Evolutionary conservation across 2,888 invertebrate species (phyloP), one percentile per base, ranked within the genome.

Genomic region (Resseliella maxima): DNA sequence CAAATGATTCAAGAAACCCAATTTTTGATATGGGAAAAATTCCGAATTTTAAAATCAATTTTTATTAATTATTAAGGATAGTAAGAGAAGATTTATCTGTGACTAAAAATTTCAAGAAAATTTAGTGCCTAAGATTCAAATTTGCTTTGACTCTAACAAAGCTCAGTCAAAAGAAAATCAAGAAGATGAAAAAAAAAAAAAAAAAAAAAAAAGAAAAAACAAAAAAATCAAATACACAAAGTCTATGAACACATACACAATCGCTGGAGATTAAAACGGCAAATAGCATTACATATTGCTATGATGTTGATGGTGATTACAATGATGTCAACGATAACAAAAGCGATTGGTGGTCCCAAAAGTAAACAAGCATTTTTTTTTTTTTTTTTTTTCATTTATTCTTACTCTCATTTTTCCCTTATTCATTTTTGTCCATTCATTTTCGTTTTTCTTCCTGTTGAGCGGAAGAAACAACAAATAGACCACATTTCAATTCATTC

Each of bases 281-380:
- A 59, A 59, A 59, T 59, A 59, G 24, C 59, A 59, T 59, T 59
- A 59, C 59, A 59, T 59, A 59, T 59, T 24, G 59, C 59, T n/a
- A 59, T 59, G 59, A 59, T 59, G 59, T 59, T 59, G 59, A 59
- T 59, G 59, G 59, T 24, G 59, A 59, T 59, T 59, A 59, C 59
- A 59, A 59, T 59, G 59, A 59, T 59, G 59, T 59, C 59, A 59
- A 59, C 59, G 24, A 59, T 59, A 59, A 59, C 59, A 59, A 59
- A 59, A 24, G 59, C 59, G 59, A 59, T 59, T 59, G 59, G 59
- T 24, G 59, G 59, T 59, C 59, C 59, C 59, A 59, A n/a, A 59
- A 59, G 59, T 59, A 59, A 59, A 24, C 24, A 59, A n/a, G n/a
- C n/a, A n/a, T n/a, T n/a, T n/a, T n/a, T n/a, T n/a, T n/a, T n/a